These are phyloP conservation scores for Oryctolagus cuniculus DNA, from an alignment of 2,113 vertebrate genomes.

Conservation along the genomic window DNA sequence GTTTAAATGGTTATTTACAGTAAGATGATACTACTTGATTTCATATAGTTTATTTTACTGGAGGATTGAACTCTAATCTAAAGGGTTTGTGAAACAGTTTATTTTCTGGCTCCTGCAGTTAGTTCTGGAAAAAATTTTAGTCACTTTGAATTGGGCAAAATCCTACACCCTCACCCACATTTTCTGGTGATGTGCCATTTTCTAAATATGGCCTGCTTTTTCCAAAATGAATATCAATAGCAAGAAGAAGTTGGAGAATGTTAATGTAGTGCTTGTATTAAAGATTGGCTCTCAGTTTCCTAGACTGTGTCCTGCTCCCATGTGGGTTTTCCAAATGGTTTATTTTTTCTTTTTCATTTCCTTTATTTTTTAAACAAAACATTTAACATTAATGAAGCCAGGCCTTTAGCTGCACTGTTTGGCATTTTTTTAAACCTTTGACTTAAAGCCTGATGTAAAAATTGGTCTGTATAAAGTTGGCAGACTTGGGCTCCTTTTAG, in stretches of 20 bases:
- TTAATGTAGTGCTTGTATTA: constrained; percentile 48
- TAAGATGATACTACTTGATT: constrained; percentile 1
- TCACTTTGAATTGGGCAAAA: constrained; percentile 53
- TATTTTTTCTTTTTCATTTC: background rate
- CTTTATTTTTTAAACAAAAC: background rate
- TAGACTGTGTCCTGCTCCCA: constrained; percentile 9
- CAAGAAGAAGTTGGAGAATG: constrained; percentile 57
- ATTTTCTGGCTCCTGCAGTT: constrained; percentile 42
- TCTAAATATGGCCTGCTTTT: constrained; percentile 67
- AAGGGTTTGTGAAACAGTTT: constrained; percentile 57
- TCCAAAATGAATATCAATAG: constrained; percentile 59
- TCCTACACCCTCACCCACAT: constrained; percentile 27
- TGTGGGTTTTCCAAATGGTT: background rate
- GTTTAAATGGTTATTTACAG: constrained; percentile 38
- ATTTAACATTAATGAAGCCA: background rate
- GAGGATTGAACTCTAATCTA: background rate
- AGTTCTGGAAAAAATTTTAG: constrained; percentile 54
- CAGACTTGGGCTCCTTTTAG: background rate
- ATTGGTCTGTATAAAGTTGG: constrained; percentile 13
- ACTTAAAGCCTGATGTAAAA: background rate
- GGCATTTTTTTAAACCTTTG: constrained; percentile 6
- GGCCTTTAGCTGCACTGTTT: background rate
- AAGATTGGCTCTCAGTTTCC: constrained; percentile 37
- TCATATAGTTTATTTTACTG: constrained; percentile 44
- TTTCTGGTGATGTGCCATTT: constrained; percentile 69